A percentile compares a stretch with the other conserved stretches of the same genome.
These are phyloP conservation scores for pig (Sus scrofa) DNA, from an alignment of 2,113 vertebrate species.

Conservation along the genomic window DNA sequence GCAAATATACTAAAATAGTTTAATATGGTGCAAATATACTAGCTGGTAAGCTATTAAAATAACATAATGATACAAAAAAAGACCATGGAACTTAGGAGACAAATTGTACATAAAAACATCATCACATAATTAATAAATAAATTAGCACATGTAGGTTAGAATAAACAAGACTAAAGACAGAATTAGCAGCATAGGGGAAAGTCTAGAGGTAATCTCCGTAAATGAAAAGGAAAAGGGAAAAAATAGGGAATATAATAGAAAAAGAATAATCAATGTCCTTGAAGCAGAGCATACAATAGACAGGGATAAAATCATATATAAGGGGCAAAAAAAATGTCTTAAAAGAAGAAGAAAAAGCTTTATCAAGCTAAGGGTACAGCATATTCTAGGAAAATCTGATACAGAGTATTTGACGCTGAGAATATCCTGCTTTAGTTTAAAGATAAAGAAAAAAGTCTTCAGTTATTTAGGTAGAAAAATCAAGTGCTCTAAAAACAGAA, in stretches of 20 bases:
- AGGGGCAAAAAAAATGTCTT: neutral
- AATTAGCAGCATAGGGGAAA: neutral
- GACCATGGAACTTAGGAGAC: neutral
- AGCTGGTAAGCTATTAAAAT: constrained; percentile 22
- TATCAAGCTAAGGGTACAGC: neutral
- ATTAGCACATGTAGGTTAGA: neutral
- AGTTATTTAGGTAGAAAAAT: constrained; percentile 21
- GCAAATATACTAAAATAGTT: neutral
- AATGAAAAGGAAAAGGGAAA: constrained; percentile 27
- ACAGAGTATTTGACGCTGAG: neutral
- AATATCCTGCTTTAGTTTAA: constrained; percentile 25
- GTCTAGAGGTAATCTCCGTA: neutral
- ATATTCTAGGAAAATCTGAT: neutral
- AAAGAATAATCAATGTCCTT: neutral
- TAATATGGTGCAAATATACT: neutral
- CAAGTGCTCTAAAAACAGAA: constrained; percentile 26
- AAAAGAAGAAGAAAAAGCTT: neutral
- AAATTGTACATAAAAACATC: constrained; percentile 20
- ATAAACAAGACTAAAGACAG: constrained; percentile 23
- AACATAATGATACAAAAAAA: neutral
- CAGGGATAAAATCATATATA: neutral
- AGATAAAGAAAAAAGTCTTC: neutral
- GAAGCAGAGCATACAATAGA: neutral
- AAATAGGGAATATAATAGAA: neutral
- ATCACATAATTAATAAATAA: constrained; percentile 7